A percentile compares a stretch with the other conserved stretches of the same genome.
phyloP scores from a whole-genome alignment of 2,797 vertebrate genomes.

The Brachymystax lenok region DNA sequence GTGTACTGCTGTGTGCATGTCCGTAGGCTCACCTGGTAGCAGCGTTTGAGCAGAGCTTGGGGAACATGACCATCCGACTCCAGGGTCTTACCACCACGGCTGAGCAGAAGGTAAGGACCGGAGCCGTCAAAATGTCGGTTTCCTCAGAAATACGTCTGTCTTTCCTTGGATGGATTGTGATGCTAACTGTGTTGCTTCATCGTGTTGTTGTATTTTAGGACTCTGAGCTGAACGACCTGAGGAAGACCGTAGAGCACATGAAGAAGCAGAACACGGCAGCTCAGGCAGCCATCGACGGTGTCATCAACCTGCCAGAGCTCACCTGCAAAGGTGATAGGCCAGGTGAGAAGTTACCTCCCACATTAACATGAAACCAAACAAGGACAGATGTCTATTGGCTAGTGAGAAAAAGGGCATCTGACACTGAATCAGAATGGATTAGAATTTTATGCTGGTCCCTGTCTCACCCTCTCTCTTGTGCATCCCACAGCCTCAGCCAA shows the following conservation, averaged over 20 bases:
- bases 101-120: conserved; percentile 82
- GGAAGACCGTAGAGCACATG: conserved; percentile 85
- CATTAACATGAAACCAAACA: not conserved
- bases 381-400: not conserved
- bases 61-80: conserved; percentile 87
- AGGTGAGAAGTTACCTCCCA: conserved; percentile 11
- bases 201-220: conserved; percentile 66
- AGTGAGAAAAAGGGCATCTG: not conserved
- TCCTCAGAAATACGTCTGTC: not conserved
- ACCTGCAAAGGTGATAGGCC: conserved; percentile 60
- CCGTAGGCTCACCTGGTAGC: conserved; percentile 87
- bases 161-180: not conserved
- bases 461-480: not conserved
- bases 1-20: not conserved
- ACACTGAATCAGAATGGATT: not conserved
- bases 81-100: conserved; percentile 87
- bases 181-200: not conserved
- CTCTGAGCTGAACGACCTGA: conserved; percentile 84
- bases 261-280: conserved; percentile 86
- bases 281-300: conserved; percentile 86
- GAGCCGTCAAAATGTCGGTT: not conserved
- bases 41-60: conserved; percentile 87
- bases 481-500: conserved; percentile 55
- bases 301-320: conserved; percentile 83
- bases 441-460: not conserved